These are phyloP conservation scores for Campopleginae sp. DNA, from an alignment of 2,888 invertebrate species.

Conservation along the genomic window DNA sequence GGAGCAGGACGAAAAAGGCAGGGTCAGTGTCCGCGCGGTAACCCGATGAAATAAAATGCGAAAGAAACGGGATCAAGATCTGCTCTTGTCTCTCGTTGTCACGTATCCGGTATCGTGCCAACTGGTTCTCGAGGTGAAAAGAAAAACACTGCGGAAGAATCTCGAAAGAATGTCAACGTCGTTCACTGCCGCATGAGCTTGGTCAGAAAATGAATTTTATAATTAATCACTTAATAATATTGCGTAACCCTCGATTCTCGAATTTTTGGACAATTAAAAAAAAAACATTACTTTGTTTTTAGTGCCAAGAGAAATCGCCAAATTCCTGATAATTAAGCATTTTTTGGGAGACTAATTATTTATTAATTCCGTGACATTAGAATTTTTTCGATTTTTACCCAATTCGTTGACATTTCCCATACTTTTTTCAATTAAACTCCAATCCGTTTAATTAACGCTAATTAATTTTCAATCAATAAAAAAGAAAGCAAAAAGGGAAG, in stretches of 20 bases:
- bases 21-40: slow-evolving; percentile 72
- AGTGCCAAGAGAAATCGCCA: neutral
- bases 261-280: neutral
- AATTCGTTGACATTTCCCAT: no score
- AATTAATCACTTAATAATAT: neutral
- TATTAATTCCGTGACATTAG: no score
- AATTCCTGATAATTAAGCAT: neutral
- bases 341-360: no score
- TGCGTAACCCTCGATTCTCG: neutral
- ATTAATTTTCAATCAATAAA: neutral
- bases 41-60: slow-evolving; percentile 46
- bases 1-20: slow-evolving; percentile 68
- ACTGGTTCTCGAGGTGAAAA: slow-evolving; percentile 3
- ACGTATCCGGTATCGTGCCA: slow-evolving; percentile 43
- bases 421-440: no score
- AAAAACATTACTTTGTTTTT: neutral
- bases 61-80: slow-evolving; percentile 33
- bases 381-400: no score
- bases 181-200: neutral
- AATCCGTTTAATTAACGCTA: no score
- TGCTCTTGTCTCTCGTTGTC: slow-evolving; percentile 21
- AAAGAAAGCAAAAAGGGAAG: neutral
- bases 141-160: slow-evolving; percentile 19
- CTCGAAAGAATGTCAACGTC: slow-evolving; percentile 6
- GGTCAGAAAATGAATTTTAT: neutral